Evolutionary conservation across 2,113 vertebrate species (phyloP), one percentile per base, ranked within the genome.

Genomic region (Nyctibius bracteatus): DNA sequence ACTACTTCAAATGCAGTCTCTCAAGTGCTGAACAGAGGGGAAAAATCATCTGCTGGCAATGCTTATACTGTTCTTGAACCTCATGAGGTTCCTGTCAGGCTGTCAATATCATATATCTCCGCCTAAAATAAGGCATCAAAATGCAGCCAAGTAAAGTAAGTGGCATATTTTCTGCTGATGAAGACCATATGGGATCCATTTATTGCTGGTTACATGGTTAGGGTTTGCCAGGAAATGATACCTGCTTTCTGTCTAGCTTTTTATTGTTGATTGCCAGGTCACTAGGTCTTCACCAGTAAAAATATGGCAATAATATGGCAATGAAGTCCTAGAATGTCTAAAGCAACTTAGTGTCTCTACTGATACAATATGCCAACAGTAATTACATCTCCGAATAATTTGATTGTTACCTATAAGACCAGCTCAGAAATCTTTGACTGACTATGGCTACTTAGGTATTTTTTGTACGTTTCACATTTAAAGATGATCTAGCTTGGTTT

Each of bases 91-190:
- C 59, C 59, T 86, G 72, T 86, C 83, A 92, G 65, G 20, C 72
- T 96, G 83, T 96, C 86, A 84, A 81, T 81, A 47, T 78, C 79
- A 75, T 82, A 95, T 90, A 91, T 96, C 65, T 81, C 55, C 49
- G 88, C 86, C 35, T 92, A 88, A 92, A 95, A 80, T 39, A 88
- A 90, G 62, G 49, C 35, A 81, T 62, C 54, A 49, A 43, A 94
- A 91, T 81, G 43, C 59, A 81, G 81, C 90, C 90, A 95, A 96
- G 68, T 73, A 95, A 95, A 95, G 90, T 65, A 96, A 95, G 89
- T 89, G 84, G 63, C 43, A 49, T 89, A 63, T 87, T 95, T 96
- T 91, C 70, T 94, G 43, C 41, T 84, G 90, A 96, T 71, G 87
- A 87, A 78, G 46, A 92, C 90, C 89, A 92, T 92, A 88, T 92